Conservation (phyloP, 2,113 vertebrate species). For the Mohoua ochrocephala region DNA sequence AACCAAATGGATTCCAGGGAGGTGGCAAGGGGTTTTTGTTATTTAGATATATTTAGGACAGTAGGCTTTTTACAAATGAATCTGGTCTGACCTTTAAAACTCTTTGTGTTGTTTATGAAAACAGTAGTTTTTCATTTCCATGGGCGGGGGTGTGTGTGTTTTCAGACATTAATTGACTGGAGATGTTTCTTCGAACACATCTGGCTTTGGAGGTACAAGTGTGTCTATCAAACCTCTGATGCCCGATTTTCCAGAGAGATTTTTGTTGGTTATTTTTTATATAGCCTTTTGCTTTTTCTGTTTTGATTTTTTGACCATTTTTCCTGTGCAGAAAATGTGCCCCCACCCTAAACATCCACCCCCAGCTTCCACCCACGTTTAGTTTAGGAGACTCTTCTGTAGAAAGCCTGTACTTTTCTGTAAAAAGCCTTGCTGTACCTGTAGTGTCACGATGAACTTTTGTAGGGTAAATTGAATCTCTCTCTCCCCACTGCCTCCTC, state of each 20-base stretch:
- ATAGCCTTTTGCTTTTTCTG: neutral
- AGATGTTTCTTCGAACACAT: neutral
- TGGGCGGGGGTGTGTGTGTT: neutral
- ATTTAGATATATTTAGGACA: neutral
- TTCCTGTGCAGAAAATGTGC: neutral
- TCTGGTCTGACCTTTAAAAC: neutral
- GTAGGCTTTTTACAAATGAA: neutral
- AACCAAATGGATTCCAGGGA: neutral
- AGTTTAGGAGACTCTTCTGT: neutral
- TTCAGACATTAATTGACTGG: neutral
- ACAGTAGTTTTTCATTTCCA: neutral
- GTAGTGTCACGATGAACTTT: neutral
- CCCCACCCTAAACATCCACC: neutral
- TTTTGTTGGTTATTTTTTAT: neutral
- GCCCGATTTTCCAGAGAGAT: neutral
- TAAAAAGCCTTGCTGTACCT: neutral
- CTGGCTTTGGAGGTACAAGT: neutral
- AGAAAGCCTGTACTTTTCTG: neutral
- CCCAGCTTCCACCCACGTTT: neutral
- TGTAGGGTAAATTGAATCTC: neutral
- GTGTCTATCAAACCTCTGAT: neutral
- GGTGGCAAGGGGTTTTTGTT: rapidly evolving
- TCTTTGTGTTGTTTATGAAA: neutral
- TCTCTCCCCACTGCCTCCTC: neutral
- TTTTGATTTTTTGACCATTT: neutral